These are phyloP conservation scores for Sebastes aleutianus DNA, from an alignment of 2,797 vertebrate genomes.

Conservation along the genomic window DNA sequence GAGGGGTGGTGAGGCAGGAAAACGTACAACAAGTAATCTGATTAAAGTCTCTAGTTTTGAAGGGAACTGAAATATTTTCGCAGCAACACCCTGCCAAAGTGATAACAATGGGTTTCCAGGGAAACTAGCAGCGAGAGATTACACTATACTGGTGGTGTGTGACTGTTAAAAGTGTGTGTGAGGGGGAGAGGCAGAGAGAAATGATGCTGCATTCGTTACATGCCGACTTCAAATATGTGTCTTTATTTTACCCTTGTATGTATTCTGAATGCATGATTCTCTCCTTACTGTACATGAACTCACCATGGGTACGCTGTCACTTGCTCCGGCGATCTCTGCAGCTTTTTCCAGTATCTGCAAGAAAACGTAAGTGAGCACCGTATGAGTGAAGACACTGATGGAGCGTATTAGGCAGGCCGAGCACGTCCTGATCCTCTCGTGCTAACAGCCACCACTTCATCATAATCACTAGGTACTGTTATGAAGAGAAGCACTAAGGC, in stretches of 20 bases:
- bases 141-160: neutral
- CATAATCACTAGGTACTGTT: slow-evolving; percentile 36
- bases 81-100: slow-evolving; percentile 25
- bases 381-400: slow-evolving; percentile 13
- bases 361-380: neutral
- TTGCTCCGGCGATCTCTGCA: slow-evolving; percentile 89
- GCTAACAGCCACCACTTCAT: slow-evolving; percentile 46
- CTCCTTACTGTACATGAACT: slow-evolving; percentile 27
- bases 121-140: slow-evolving; percentile 30
- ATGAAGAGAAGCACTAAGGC: slow-evolving; percentile 32
- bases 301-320: slow-evolving; percentile 86
- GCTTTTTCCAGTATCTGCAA: slow-evolving; percentile 97
- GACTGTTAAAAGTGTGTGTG: neutral
- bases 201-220: neutral
- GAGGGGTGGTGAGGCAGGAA: slow-evolving; percentile 42
- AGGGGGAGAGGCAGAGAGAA: neutral
- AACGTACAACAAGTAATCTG: slow-evolving; percentile 44
- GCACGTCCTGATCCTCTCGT: slow-evolving; percentile 44
- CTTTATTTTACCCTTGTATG: neutral
- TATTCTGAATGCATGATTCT: neutral
- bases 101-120: slow-evolving; percentile 52
- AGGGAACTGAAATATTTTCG: slow-evolving; percentile 27
- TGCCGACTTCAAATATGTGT: neutral
- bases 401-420: slow-evolving; percentile 29
- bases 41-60: slow-evolving; percentile 38